phyloP scores from a whole-genome alignment of 1,140 invertebrate genomes.

The Coboldia fuscipes region DNA sequence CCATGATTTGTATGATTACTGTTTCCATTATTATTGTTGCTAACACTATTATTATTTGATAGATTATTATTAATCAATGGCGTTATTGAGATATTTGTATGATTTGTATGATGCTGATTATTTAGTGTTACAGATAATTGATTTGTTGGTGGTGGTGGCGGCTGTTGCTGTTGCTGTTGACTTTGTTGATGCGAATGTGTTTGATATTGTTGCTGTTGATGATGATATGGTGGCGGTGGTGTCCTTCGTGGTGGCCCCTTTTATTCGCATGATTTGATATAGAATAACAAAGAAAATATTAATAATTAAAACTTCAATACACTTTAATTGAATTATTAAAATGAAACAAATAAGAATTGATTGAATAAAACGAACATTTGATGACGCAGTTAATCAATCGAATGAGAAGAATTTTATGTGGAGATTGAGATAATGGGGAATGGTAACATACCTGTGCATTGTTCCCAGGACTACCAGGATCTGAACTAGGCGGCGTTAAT shows the following conservation, averaged over 20 bases:
- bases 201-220: conserved; percentile 4
- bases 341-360: background rate
- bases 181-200: conserved; percentile 5
- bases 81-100: conserved; percentile 1
- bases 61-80: conserved; percentile 1
- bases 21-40: conserved; percentile 1
- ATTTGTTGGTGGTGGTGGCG: conserved; percentile 1
- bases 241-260: conserved; percentile 4
- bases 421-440: too few species aligned
- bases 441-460: conserved; percentile 28
- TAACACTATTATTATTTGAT: background rate
- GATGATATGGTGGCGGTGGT: conserved; percentile 7
- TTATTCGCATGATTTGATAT: conserved; percentile 1
- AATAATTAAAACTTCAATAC: background rate
- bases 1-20: background rate
- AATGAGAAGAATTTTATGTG: too few species aligned
- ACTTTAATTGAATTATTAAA: too few species aligned
- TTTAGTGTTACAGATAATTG: background rate
- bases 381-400: background rate
- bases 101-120: background rate
- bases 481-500: conserved; percentile 58
- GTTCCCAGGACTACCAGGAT: conserved; percentile 54
- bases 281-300: background rate
- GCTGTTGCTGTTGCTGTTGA: conserved; percentile 5
- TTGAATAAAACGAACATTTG: background rate